These are phyloP conservation scores for Corynorhinus townsendii DNA, from an alignment of 2,113 vertebrate species.

Conservation along the genomic window DNA sequence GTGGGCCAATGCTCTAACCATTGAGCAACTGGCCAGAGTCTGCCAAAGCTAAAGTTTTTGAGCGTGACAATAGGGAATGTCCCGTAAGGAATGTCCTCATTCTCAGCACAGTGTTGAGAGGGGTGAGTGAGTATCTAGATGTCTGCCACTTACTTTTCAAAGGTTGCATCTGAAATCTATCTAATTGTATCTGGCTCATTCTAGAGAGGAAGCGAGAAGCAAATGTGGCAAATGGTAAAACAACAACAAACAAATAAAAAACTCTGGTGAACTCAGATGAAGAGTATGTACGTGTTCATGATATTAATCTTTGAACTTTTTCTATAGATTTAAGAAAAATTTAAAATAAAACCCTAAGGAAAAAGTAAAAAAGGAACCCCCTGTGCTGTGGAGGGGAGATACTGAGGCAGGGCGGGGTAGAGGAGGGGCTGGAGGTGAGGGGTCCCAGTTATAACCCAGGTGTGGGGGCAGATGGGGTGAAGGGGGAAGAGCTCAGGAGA, in stretches of 20 bases:
- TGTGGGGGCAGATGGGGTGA: background rate
- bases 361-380: background rate
- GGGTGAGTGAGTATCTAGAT: background rate
- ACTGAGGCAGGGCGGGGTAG: too few relatives aligned
- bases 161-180: background rate
- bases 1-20: background rate
- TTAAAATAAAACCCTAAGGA: background rate
- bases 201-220: background rate
- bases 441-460: background rate
- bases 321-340: background rate
- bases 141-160: background rate
- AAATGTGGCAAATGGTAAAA: background rate
- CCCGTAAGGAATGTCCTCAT: background rate
- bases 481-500: background rate
- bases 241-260: background rate
- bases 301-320: background rate
- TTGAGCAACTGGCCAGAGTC: background rate
- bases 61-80: background rate
- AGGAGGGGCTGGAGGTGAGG: background rate
- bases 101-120: background rate
- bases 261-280: background rate
- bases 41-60: background rate
- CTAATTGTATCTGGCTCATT: background rate
- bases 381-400: background rate
- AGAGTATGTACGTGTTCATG: background rate